Conservation (phyloP, 2,113 vertebrate genomes). For the Ictidomys tridecemlineatus region DNA sequence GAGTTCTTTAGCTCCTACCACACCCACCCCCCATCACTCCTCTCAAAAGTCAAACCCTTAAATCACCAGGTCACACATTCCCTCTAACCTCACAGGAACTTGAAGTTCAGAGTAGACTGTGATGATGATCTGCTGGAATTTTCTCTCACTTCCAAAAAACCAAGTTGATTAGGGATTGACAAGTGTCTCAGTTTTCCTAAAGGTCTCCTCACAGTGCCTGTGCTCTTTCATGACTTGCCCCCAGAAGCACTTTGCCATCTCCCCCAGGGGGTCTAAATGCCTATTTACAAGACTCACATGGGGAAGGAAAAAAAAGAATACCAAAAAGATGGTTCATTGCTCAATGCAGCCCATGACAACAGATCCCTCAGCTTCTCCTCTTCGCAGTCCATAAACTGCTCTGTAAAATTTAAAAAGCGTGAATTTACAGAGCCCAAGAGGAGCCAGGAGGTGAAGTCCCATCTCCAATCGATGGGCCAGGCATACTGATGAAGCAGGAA, state of each 20-base stretch:
- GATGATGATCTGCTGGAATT: conserved; percentile 22
- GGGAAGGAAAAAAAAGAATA: conserved; percentile 52
- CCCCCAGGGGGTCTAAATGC: conserved; percentile 8
- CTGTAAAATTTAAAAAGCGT: conserved; percentile 80
- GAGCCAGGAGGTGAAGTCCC: conserved; percentile 49
- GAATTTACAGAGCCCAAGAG: conserved; percentile 70
- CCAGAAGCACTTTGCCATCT: conserved; percentile 9
- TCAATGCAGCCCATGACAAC: conserved; percentile 73
- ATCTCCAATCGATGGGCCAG: conserved; percentile 18
- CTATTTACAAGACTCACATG: conserved; percentile 67
- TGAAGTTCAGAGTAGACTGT: not conserved
- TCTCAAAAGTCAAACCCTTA: conserved; percentile 39
- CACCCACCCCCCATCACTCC: not conserved
- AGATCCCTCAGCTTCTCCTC: not conserved
- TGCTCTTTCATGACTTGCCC: conserved; percentile 35
- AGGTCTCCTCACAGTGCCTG: conserved; percentile 14
- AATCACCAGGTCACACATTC: not conserved
- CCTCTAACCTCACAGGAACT: not conserved
- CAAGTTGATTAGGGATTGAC: conserved; percentile 42
- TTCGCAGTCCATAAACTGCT: conserved; percentile 69
- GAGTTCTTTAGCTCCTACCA: not conserved
- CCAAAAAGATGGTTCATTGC: conserved; percentile 62
- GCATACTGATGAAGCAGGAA: conserved; percentile 69
- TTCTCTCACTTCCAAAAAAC: not conserved
- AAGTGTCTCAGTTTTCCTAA: conserved; percentile 41